phyloP scores from a whole-genome alignment of 2,797 vertebrate genomes.

The Paguma larvata region DNA sequence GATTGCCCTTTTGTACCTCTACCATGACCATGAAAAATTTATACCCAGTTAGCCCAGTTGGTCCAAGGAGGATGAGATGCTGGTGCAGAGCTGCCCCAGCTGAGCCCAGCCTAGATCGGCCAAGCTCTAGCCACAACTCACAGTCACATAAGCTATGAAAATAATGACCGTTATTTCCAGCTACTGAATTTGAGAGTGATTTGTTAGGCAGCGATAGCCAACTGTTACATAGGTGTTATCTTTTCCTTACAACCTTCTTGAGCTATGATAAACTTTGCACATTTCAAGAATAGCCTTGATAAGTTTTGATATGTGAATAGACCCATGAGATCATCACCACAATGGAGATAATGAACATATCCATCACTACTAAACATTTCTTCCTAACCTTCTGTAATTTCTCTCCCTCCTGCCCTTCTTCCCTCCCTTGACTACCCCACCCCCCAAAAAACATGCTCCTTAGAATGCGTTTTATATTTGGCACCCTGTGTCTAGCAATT shows the following conservation, averaged over 20 bases:
- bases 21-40: not conserved
- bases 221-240: not conserved
- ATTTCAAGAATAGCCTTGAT: not conserved
- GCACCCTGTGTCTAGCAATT: not conserved
- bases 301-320: not conserved
- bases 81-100: not conserved
- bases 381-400: not conserved
- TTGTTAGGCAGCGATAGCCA: not conserved
- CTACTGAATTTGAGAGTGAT: not conserved
- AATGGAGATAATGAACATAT: not conserved
- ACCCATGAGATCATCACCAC: not conserved
- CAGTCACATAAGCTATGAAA: not conserved
- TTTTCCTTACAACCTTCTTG: not conserved
- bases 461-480: not conserved
- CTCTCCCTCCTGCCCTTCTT: not conserved
- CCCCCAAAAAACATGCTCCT: not conserved
- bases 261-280: not conserved
- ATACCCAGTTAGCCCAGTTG: fast-evolving
- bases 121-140: not conserved
- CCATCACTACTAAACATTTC: not conserved
- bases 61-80: not conserved
- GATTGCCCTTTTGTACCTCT: not conserved
- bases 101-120: not conserved
- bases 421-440: not conserved
- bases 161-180: not conserved